phyloP scores from a whole-genome alignment of 2,888 invertebrate species.

The Blomia tropicalis region DNA sequence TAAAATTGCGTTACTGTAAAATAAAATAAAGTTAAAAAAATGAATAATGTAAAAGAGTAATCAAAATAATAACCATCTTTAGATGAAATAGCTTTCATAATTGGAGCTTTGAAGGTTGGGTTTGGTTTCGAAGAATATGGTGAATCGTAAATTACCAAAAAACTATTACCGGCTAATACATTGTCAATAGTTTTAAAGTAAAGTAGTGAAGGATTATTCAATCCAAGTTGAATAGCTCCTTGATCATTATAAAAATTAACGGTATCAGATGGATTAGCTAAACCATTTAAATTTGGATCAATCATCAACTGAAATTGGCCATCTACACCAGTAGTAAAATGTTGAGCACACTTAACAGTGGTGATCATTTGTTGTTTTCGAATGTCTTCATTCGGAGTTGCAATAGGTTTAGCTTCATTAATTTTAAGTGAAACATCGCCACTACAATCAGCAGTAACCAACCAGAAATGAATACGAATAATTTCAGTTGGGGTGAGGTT shows the following conservation, averaged over 20 bases:
- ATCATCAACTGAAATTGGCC: neutral
- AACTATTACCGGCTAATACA: neutral
- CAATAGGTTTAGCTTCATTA: neutral
- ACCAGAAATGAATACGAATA: neutral
- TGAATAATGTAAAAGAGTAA: neutral
- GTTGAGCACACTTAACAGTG: neutral
- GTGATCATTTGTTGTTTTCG: neutral
- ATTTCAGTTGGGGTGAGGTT: neutral
- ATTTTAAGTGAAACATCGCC: neutral
- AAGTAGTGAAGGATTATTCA: neutral
- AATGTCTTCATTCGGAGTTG: neutral
- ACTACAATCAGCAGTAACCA: slow-evolving; percentile 2
- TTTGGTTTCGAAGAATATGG: neutral
- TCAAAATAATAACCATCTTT: neutral
- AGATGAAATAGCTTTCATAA: neutral
- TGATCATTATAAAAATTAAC: neutral
- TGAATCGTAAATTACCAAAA: slow-evolving; percentile 2
- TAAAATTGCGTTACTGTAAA: neutral
- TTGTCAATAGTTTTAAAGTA: neutral
- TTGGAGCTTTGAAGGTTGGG: neutral
- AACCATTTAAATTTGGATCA: neutral
- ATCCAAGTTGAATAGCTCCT: neutral
- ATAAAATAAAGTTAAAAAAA: neutral
- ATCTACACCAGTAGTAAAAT: neutral
- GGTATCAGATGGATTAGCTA: neutral